Evolutionary conservation across 2,888 invertebrate genomes (phyloP).

Genomic region (Sepioteuthis lessoniana): DNA sequence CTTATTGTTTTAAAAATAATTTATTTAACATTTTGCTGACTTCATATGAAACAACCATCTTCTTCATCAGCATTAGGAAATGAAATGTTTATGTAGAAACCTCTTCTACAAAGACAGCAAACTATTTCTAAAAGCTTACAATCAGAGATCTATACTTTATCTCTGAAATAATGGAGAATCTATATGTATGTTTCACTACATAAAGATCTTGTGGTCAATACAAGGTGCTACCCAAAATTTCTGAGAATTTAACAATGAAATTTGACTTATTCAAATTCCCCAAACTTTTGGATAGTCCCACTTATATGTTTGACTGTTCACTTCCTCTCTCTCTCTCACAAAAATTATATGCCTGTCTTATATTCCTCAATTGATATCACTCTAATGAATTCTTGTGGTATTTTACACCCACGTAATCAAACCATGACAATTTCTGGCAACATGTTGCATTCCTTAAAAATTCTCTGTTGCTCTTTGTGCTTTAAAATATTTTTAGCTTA

Average conservation of each 20-base stretch:
- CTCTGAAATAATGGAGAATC: not conserved
- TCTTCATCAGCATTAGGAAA: too few relatives aligned
- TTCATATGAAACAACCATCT: not conserved
- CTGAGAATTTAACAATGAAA: too few relatives aligned
- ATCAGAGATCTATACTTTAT: not conserved
- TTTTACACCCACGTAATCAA: not conserved
- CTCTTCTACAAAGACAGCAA: not conserved
- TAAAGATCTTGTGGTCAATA: not conserved
- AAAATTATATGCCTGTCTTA: not conserved
- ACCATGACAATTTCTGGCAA: not conserved
- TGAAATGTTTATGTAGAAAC: too few relatives aligned
- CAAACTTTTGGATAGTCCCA: not conserved
- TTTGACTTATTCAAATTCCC: not conserved
- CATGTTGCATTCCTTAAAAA: not conserved
- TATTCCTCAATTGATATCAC: not conserved
- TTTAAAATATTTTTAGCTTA: not conserved
- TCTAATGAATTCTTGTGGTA: not conserved
- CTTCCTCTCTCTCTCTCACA: not conserved
- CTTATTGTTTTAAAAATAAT: not conserved
- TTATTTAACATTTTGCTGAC: not conserved
- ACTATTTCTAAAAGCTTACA: not conserved
- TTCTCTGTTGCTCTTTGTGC: constrained; percentile 36
- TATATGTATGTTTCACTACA: not conserved
- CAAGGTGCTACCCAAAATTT: not conserved
- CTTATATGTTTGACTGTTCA: not conserved